Percentiles rank a stretch among this genome's conserved stretches.
Conservation (phyloP, 1,140 invertebrate species). For the Brachionus koreanus region DNA sequence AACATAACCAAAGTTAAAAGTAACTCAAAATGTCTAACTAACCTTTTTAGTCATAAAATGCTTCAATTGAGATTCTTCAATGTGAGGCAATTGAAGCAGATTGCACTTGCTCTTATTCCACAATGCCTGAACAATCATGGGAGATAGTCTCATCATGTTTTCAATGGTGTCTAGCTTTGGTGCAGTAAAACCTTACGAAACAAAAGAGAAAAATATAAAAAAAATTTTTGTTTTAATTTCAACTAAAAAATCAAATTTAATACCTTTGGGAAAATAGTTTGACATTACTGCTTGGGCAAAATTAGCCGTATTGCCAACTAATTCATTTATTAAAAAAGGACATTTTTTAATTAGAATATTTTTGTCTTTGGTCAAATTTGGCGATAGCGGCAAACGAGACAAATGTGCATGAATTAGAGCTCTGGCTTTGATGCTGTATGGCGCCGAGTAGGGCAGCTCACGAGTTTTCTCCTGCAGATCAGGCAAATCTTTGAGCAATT, state of each 20-base stretch:
- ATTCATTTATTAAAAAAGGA: constrained; percentile 93
- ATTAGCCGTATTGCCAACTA: constrained; percentile 90
- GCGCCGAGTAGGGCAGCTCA: constrained; percentile 81
- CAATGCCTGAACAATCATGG: constrained; percentile 92
- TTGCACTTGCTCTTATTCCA: constrained; percentile 85
- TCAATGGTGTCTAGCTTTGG: constrained; percentile 92
- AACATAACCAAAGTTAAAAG: too few relatives aligned
- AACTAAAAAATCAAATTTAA: too few relatives aligned
- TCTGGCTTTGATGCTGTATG: constrained; percentile 94
- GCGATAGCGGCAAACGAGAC: constrained; percentile 72
- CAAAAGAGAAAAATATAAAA: constrained; percentile 51
- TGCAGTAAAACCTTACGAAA: constrained; percentile 65
- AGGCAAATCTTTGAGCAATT: constrained; percentile 80
- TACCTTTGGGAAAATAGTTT: constrained; percentile 67
- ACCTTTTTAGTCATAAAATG: constrained; percentile 78
- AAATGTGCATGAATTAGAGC: constrained; percentile 90
- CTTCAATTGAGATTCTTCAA: constrained; percentile 86
- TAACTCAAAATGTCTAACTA: constrained; percentile 52
- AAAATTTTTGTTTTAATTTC: not conserved
- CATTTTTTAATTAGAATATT: constrained; percentile 81
- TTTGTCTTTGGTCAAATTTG: constrained; percentile 69
- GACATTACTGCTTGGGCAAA: constrained; percentile 84
- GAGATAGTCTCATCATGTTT: constrained; percentile 91
- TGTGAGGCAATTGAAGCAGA: constrained; percentile 87
- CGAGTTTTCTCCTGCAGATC: constrained; percentile 89